These are phyloP conservation scores for Polyommatus iphigenia DNA, from an alignment of 2,888 invertebrate species.

Conservation along the genomic window DNA sequence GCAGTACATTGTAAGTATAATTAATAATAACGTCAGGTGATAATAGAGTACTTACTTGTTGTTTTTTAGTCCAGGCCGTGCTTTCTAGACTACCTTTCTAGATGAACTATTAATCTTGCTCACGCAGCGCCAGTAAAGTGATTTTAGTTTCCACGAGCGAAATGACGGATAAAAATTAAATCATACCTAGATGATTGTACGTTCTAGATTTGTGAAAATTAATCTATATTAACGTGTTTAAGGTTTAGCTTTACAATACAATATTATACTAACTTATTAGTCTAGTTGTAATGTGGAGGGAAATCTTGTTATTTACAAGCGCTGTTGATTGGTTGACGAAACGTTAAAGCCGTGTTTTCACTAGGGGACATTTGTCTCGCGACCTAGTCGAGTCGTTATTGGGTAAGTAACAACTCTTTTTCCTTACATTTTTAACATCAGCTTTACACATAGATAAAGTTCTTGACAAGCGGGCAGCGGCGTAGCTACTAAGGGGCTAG, in stretches of 20 bases:
- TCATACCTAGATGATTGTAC: background rate
- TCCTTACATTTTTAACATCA: too few species aligned
- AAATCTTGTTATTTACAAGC: background rate
- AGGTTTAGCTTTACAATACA: background rate
- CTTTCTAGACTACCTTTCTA: slow-evolving; percentile 28
- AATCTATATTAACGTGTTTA: background rate
- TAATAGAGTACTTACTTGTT: slow-evolving; percentile 20
- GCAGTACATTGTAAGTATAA: background rate
- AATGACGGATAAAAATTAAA: slow-evolving; percentile 5
- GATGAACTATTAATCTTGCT: slow-evolving; percentile 23
- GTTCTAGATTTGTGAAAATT: background rate
- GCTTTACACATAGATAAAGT: too few species aligned
- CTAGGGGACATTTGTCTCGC: too few species aligned
- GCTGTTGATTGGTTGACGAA: background rate
- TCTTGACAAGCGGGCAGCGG: too few species aligned
- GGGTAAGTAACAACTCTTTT: too few species aligned
- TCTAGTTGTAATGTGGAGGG: too few species aligned
- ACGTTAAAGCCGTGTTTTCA: background rate
- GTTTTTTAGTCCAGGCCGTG: background rate
- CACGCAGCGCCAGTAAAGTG: slow-evolving; percentile 22
- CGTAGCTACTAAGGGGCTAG: too few species aligned
- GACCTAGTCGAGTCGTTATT: too few species aligned
- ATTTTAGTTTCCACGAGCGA: slow-evolving; percentile 14
- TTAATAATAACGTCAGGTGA: slow-evolving; percentile 21
- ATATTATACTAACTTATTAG: background rate